Base-by-base conservation (phyloP, 2,797 vertebrate genomes). In the Valencia hispanica region DNA sequence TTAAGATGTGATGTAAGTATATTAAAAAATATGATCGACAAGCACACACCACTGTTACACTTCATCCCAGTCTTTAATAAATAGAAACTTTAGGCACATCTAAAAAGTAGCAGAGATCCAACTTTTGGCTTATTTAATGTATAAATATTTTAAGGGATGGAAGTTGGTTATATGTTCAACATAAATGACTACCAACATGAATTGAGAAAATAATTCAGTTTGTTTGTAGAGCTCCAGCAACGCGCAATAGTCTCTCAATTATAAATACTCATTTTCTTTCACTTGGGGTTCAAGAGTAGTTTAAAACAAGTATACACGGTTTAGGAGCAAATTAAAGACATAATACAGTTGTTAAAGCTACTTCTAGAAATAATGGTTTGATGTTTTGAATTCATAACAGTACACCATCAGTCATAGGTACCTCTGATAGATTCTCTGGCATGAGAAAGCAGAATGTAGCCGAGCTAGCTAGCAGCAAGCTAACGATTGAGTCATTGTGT, bases 381-480 rank as follows among this genome's bases (percentile, higher is more conserved):
- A 4, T 61, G 3, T 32, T 72, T 45, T 41, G n/a, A 30, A 20
- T 27, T 20, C 22, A 25, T 36, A 25, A 5, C 55, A 30, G 36
- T 10, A 30, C 2, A 39, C 25, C n/a, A 51, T 50, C 12, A 72
- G 7, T 43, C 8, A 9, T 9, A 51, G 41, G 20, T 0, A 22
- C n/a, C 11, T 74, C 5, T 51, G n/a, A 50, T 1, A 12, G 34
- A 25, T 20, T 41, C 34, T 32, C 57, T 72, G 72, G 80, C 53
- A 86, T 91, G 92, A 93, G 81, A 88, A 83, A 75, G 90, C 91
- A 82, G 6, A 86, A 90, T 90, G 78, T 91, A 86, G 88, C 90
- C 51, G 70, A 48, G 86, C 51, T 92, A 93, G 83, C 65, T n/a
- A 5, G 65, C 14, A 45, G 11, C 90, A 86, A 82, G 91, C 88